phyloP scores from a whole-genome alignment of 2,113 vertebrate genomes.

The Pagrus major region DNA sequence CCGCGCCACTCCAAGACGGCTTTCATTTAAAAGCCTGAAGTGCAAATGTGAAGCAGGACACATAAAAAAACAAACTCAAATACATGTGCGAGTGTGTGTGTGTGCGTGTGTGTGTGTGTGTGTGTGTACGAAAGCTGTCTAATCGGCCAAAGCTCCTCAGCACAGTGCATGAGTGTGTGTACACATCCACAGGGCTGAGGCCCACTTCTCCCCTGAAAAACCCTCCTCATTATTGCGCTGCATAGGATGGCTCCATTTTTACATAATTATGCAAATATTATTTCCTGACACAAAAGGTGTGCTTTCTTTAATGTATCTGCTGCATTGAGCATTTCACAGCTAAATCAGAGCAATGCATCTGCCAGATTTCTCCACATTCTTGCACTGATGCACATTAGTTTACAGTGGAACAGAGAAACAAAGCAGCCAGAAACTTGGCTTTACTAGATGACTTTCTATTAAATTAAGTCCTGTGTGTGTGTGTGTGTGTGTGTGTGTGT shows the following conservation, averaged over 20 bases:
- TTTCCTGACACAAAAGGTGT: conserved; percentile 39
- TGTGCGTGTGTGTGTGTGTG: neutral
- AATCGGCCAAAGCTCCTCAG: neutral
- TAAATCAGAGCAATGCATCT: conserved; percentile 28
- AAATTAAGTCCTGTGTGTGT: conserved; percentile 24
- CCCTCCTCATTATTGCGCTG: conserved; percentile 15
- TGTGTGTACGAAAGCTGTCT: neutral
- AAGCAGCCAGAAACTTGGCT: conserved; percentile 48
- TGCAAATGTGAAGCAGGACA: conserved; percentile 32
- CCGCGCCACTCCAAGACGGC: neutral
- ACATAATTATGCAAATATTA: conserved; percentile 57
- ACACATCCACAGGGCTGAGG: neutral
- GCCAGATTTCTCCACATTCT: conserved; percentile 31
- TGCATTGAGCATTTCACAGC: conserved; percentile 35
- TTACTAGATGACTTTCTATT: conserved; percentile 53
- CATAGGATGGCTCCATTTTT: conserved; percentile 29
- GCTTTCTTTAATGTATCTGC: conserved; percentile 37
- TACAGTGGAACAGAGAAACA: conserved; percentile 38
- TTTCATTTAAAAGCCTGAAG: conserved; percentile 7
- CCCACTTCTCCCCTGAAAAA: conserved; percentile 1
- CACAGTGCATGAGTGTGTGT: neutral
- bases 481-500: conserved; percentile 7
- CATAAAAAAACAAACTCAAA: neutral
- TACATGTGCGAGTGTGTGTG: neutral
- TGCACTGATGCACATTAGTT: conserved; percentile 33